Percentiles rank a stretch among this genome's conserved stretches.
phyloP scores from a whole-genome alignment of 1,140 invertebrate species.

The Drosophila azteca region DNA sequence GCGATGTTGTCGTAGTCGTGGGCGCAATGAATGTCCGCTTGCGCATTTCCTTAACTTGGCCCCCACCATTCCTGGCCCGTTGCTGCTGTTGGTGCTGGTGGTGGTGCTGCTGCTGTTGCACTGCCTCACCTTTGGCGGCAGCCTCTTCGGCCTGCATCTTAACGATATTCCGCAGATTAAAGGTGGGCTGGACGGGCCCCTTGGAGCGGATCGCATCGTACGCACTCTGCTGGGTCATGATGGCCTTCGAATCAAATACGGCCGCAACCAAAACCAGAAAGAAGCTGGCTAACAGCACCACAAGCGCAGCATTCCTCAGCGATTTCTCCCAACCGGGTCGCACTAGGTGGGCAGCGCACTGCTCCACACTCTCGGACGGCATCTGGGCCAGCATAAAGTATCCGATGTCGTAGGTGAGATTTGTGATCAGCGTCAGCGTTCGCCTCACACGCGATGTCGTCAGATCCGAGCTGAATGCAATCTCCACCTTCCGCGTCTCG shows the following conservation, averaged over 20 bases:
- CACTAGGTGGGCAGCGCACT: slow-evolving; percentile 89
- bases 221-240: slow-evolving; percentile 86
- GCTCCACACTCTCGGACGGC: slow-evolving; percentile 89
- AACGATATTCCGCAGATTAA: slow-evolving; percentile 86
- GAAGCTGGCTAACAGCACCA: slow-evolving; percentile 87
- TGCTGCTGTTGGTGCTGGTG: slow-evolving; percentile 8
- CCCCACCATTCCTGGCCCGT: slow-evolving; percentile 15
- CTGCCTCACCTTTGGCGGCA: slow-evolving; percentile 35
- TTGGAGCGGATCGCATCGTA: slow-evolving; percentile 84
- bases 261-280: slow-evolving; percentile 88
- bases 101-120: slow-evolving; percentile 31
- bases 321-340: slow-evolving; percentile 92
- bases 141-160: slow-evolving; percentile 60
- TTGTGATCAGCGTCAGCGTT: slow-evolving; percentile 86
- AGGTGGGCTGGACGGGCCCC: slow-evolving; percentile 85
- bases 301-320: slow-evolving; percentile 88
- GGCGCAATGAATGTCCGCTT: slow-evolving; percentile 31
- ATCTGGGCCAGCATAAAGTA: slow-evolving; percentile 92
- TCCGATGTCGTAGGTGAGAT: slow-evolving; percentile 86
- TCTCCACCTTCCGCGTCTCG: slow-evolving; percentile 92
- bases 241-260: slow-evolving; percentile 90
- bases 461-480: slow-evolving; percentile 97
- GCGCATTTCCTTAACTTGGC: slow-evolving; percentile 50
- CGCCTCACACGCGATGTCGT: slow-evolving; percentile 92
- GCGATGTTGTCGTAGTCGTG: slow-evolving; percentile 9